Conservation (phyloP, 1,140 invertebrate genomes). For the Araneus ventricosus region DNA sequence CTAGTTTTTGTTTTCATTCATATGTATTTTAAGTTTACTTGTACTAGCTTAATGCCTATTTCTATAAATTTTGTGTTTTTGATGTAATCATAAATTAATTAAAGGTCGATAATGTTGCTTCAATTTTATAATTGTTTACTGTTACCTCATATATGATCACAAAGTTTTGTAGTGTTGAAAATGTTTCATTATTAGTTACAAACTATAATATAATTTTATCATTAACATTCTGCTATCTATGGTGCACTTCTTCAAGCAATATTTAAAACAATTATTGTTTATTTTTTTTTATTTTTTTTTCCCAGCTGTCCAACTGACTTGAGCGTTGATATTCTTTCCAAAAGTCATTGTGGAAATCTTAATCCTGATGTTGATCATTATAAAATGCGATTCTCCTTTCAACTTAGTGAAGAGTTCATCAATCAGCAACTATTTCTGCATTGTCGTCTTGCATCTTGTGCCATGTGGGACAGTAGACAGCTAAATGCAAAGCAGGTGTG, state of each 20-base stretch:
- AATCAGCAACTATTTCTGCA: slow-evolving; percentile 66
- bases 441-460: slow-evolving; percentile 67
- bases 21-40: too few species aligned
- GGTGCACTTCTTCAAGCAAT: neutral
- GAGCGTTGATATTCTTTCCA: slow-evolving; percentile 64
- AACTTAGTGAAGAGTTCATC: slow-evolving; percentile 72
- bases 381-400: slow-evolving; percentile 68
- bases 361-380: slow-evolving; percentile 47
- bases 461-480: slow-evolving; percentile 35
- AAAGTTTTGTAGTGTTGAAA: too few species aligned
- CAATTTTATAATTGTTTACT: too few species aligned
- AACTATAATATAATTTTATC: too few species aligned
- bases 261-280: neutral
- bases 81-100: too few species aligned
- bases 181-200: too few species aligned
- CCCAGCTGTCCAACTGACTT: slow-evolving; percentile 72
- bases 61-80: too few species aligned
- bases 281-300: neutral
- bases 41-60: too few species aligned
- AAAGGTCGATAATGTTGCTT: too few species aligned
- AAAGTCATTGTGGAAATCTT: slow-evolving; percentile 50
- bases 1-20: too few species aligned
- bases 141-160: too few species aligned
- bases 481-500: slow-evolving; percentile 52
- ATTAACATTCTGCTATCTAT: neutral